phyloP scores from a whole-genome alignment of 2,797 vertebrate genomes.

The Euthynnus affinis region DNA sequence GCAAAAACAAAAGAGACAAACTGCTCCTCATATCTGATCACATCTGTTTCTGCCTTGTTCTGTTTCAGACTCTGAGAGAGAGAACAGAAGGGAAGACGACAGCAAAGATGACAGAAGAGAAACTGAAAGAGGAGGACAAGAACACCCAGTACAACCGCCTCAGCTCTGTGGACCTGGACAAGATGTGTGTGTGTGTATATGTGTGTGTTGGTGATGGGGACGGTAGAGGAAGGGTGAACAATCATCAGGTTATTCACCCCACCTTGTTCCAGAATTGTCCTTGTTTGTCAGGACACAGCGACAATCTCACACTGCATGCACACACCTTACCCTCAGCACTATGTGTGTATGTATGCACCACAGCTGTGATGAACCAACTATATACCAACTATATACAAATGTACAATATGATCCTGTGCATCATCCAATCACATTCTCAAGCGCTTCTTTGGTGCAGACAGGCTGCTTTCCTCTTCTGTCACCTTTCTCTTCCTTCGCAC shows the following conservation, averaged over 20 bases:
- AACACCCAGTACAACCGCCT: conserved; percentile 62
- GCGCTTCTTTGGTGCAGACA: neutral
- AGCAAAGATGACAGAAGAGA: neutral
- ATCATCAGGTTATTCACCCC: too few species aligned
- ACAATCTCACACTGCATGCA: too few species aligned
- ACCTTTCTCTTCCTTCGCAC: neutral
- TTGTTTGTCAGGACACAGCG: too few species aligned
- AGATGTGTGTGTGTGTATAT: conserved; percentile 60
- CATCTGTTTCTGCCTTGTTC: neutral
- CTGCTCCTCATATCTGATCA: neutral
- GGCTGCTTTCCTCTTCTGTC: neutral
- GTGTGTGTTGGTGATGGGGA: too few species aligned
- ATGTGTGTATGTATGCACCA: too few species aligned
- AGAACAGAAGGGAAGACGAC: conserved; percentile 64
- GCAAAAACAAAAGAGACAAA: neutral
- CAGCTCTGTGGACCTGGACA: conserved; percentile 79
- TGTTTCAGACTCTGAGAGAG: conserved; percentile 66
- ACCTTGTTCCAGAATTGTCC: too few species aligned
- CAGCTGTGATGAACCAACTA: neutral
- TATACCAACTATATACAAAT: conserved; percentile 1
- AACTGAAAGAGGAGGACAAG: conserved; percentile 45
- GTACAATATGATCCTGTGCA: neutral
- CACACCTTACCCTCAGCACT: too few species aligned
- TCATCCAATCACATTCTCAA: neutral
- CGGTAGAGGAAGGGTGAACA: too few species aligned